A percentile compares a stretch with the other conserved stretches of the same genome.
Evolutionary conservation across 1,140 invertebrate species (phyloP).

Genomic region (Nebria ingens): DNA sequence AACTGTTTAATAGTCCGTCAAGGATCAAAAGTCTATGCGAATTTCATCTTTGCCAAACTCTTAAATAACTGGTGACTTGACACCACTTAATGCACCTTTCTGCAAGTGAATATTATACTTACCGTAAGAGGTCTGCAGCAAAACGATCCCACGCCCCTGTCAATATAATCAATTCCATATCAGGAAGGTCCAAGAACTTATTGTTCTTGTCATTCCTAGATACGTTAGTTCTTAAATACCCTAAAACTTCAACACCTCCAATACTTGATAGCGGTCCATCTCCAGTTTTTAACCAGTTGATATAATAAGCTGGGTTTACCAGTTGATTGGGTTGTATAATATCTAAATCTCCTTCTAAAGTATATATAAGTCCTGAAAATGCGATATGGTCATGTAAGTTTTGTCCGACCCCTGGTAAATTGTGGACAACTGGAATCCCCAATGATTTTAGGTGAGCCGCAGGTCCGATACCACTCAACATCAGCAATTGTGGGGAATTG

Average conservation of each 20-base stretch:
- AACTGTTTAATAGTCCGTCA: not conserved
- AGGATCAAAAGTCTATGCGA: too few species aligned
- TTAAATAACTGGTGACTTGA: too few species aligned
- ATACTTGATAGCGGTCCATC: not conserved
- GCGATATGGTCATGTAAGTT: slow-evolving; percentile 54
- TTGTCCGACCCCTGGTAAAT: slow-evolving; percentile 47
- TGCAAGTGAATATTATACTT: too few species aligned
- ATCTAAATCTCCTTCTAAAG: not conserved
- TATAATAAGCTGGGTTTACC: not conserved
- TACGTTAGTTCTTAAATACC: too few species aligned
- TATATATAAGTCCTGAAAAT: slow-evolving; percentile 12
- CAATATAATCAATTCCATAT: too few species aligned
- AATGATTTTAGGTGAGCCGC: slow-evolving; percentile 49
- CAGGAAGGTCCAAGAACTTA: too few species aligned
- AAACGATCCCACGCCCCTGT: too few species aligned
- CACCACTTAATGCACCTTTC: too few species aligned
- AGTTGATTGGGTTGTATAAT: not conserved
- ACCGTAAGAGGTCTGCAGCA: too few species aligned
- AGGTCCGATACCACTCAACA: slow-evolving; percentile 67
- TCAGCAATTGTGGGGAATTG: slow-evolving; percentile 57
- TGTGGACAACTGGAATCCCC: slow-evolving; percentile 44
- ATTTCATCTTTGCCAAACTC: too few species aligned
- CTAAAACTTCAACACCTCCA: too few species aligned
- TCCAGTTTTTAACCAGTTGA: not conserved
- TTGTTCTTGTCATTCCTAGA: too few species aligned